phyloP scores from a whole-genome alignment of 2,888 invertebrate species.

The Clunio marinus region DNA sequence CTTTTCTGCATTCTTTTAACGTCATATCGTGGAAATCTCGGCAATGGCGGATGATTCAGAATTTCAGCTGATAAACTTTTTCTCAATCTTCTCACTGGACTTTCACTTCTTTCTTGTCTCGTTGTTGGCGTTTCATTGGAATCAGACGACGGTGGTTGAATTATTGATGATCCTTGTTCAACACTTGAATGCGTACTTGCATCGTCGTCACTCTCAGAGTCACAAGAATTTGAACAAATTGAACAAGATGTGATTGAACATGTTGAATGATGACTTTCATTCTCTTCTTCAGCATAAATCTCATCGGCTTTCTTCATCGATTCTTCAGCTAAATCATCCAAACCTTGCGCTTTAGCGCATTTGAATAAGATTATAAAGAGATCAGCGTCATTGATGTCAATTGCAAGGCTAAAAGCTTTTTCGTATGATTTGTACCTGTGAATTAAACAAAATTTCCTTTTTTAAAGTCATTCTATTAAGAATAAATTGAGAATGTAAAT shows the following conservation, averaged over 20 bases:
- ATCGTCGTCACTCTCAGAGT: conserved; percentile 49
- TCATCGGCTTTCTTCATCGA: conserved; percentile 64
- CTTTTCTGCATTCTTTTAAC: background rate
- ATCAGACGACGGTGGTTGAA: conserved; percentile 44
- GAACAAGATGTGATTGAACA: conserved; percentile 70
- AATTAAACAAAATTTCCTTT: conserved; percentile 18
- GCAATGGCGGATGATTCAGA: conserved; percentile 42
- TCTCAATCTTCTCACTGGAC: conserved; percentile 25
- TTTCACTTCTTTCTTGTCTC: conserved; percentile 5
- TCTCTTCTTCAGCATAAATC: conserved; percentile 43
- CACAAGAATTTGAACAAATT: conserved; percentile 55
- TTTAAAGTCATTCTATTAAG: conserved; percentile 33
- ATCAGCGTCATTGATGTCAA: conserved; percentile 81
- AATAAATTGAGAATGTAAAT: too few relatives aligned
- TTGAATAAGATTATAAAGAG: conserved; percentile 79
- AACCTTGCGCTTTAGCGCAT: conserved; percentile 61
- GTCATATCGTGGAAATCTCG: conserved; percentile 39
- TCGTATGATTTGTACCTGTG: conserved; percentile 65
- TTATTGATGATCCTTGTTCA: conserved; percentile 41
- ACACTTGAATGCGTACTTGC: conserved; percentile 40
- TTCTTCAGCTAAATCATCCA: conserved; percentile 62
- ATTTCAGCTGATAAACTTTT: conserved; percentile 11
- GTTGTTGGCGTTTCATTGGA: conserved; percentile 4
- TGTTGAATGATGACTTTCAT: conserved; percentile 55
- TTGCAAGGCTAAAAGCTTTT: conserved; percentile 79